Base-by-base conservation (phyloP, 1,140 invertebrate genomes). In the Plutomurus gul region DNA sequence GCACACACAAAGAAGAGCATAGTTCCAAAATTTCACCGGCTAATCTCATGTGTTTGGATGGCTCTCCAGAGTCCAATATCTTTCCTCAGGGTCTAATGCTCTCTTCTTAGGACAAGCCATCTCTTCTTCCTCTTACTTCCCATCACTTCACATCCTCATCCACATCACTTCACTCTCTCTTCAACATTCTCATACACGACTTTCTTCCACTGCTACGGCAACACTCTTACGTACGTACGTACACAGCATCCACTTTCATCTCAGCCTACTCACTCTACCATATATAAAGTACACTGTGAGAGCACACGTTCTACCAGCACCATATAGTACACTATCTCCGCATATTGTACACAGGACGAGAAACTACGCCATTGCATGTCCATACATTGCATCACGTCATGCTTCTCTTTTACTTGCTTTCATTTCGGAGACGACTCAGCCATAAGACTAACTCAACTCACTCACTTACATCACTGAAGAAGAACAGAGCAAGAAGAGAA, bases 21-120 rank as follows among this genome's bases (percentile, higher is more conserved):
- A 71, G 46, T 76, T 82, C 40, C 22, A 37, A 79, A 83, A 81
- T 83, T 83, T 83, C 75, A 77, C 72, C 75, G 79, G 79, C 82
- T 83, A 83, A 83, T 83, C 82, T 83, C 82, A 81, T 83, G 82
- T 83, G 82, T 83, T 78, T 73, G 77, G 77, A 83, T 78, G 77
- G 73, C 40, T 77, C 79, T 75, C 82, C 37, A 39, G 82, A 77
- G 82, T 56, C 73, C 82, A 75, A 82, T 82, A 80, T 81, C 75
- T 74, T 78, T 81, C 82, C 79, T 78, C 75, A 78, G 79, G 82
- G 79, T 78, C 78, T 81, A 78, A 82, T 82, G 82, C 81, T 77
- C 78, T 80, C 75, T 75, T 82, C 71, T 79, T 60, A 78, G 76
- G 79, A 82, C 78, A 78, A 76, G 51, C 74, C 78, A 76, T 81